Percentiles rank a stretch among this genome's conserved stretches.
phyloP scores from a whole-genome alignment of 2,113 vertebrate species.

The Capreolus pygargus region DNA sequence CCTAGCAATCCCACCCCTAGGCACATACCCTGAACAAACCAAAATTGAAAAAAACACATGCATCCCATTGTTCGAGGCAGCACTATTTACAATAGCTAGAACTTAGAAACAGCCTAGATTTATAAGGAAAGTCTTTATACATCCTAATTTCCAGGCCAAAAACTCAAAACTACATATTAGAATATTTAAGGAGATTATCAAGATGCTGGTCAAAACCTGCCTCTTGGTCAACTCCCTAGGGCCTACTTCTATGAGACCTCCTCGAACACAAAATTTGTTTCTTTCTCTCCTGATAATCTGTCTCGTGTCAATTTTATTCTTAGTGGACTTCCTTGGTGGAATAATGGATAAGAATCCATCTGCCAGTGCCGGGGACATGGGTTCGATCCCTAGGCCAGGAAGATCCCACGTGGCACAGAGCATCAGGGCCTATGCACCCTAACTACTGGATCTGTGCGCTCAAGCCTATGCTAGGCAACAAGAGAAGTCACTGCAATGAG shows the following conservation, averaged over 20 bases:
- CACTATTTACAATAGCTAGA: not conserved
- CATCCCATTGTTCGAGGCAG: not conserved
- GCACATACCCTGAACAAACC: not conserved
- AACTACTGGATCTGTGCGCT: rapidly evolving
- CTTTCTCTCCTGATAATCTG: not conserved
- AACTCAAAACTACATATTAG: not conserved
- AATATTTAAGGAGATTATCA: not conserved
- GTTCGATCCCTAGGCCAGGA: not conserved
- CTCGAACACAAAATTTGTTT: not conserved
- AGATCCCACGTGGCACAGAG: not conserved
- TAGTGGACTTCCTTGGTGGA: not conserved
- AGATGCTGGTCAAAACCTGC: not conserved
- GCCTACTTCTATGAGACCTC: not conserved
- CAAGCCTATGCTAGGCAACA: not conserved
- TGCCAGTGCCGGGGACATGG: not conserved
- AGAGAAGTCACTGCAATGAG: not conserved
- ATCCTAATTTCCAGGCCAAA: not conserved
- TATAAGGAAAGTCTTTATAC: not conserved
- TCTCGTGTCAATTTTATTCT: not conserved
- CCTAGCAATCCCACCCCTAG: not conserved
- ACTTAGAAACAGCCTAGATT: not conserved
- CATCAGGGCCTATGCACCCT: not conserved
- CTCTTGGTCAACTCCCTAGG: not conserved
- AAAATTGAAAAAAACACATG: not conserved
- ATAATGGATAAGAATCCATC: not conserved